Base-by-base conservation (phyloP, 2,113 vertebrate species). In the Brienomyrus brachyistius region DNA sequence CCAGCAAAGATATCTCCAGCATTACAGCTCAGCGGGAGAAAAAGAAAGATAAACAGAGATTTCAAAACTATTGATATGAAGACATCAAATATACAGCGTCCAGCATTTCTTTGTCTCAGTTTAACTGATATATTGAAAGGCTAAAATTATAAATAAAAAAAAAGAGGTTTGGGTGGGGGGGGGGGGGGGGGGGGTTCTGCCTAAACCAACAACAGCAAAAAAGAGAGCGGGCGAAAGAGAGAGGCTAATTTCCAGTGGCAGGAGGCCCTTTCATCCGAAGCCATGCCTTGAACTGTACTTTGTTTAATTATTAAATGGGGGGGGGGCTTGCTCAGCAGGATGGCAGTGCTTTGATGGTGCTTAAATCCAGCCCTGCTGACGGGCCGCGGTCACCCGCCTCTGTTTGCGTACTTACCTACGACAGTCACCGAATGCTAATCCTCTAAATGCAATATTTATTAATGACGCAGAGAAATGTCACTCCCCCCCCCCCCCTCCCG, bases 261-360 rank as follows among this genome's bases (percentile, higher is more conserved):
- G 96, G 92, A 92, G 94, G 89, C 5, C 90, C 97, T 98, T 97
- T 97, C 96, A 97, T 97, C 96, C 95, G 90, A 93, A 95, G 93
- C 93, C 94, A 92, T 90, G 94, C 95, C 96, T 96, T 97, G 95
- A 97, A 96, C 96, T 96, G 93, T 94, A 94, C 94, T 94, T 95
- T 96, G 95, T 96, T 97, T 97, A 97, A 97, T 97, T 96, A 97
- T 97, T 97, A 95, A 97, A 95, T 95, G 94, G 94, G 94, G 31
- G 31, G 31, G 74, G 92, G 94, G 94, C 93, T 86, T 89, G 90
- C 91, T 94, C 94, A 88, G 94, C 94, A 95, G 95, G 94, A 95
- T 95, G 94, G 92, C 95, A 94, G 94, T 93, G 90, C 93, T 95
- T 93, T 96, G 95, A 97, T 94, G 95, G 94, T 95, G 95, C 93